Percentiles rank a stretch among this genome's conserved stretches.
Conservation (phyloP, 2,113 vertebrate species). For the Heliornis fulica region DNA sequence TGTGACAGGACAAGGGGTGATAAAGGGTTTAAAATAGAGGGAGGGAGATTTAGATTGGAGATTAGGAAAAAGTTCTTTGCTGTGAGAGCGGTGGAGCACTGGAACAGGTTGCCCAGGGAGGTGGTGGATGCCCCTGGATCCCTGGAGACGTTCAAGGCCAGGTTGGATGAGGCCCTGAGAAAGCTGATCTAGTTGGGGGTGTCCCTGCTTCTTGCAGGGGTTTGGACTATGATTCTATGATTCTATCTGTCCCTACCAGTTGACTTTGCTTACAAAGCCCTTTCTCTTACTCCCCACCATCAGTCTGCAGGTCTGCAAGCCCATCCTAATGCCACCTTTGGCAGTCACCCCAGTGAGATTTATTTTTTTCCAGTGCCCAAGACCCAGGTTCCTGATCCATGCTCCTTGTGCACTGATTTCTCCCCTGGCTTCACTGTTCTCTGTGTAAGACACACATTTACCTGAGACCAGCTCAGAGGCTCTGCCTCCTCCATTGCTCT, state of each 20-base stretch:
- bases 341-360: neutral
- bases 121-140: too few relatives aligned
- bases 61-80: too few relatives aligned
- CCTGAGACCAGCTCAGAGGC: neutral
- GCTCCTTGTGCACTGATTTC: neutral
- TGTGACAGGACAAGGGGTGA: too few relatives aligned
- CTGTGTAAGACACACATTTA: neutral
- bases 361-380: neutral
- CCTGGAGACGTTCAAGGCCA: too few relatives aligned
- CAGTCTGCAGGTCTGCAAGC: neutral
- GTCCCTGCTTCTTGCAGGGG: too few relatives aligned
- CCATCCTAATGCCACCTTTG: neutral
- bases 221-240: too few relatives aligned
- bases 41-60: too few relatives aligned
- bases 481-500: neutral
- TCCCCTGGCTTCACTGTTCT: neutral
- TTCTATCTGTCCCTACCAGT: fast-evolving
- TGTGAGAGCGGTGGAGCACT: too few relatives aligned
- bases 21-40: too few relatives aligned
- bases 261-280: neutral
- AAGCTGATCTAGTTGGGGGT: too few relatives aligned
- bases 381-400: fast-evolving
- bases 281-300: neutral
- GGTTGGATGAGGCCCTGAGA: too few relatives aligned
- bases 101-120: too few relatives aligned